phyloP scores from a whole-genome alignment of 2,888 invertebrate genomes.

The Latheticus oryzae region DNA sequence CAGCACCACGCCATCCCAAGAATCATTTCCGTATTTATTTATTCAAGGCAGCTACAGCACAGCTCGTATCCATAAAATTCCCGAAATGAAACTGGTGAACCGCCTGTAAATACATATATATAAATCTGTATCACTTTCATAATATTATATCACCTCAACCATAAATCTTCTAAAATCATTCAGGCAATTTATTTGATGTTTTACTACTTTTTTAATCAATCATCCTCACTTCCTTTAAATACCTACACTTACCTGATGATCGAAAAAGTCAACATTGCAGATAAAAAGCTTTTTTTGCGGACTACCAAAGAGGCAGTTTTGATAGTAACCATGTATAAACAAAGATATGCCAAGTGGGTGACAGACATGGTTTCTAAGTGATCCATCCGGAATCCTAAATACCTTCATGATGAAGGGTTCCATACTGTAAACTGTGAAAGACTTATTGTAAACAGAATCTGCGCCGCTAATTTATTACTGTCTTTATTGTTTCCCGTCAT shows the following conservation, averaged over 20 bases:
- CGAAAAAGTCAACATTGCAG: slow-evolving; percentile 10
- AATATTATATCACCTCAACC: slow-evolving; percentile 5
- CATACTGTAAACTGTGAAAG: slow-evolving; percentile 58
- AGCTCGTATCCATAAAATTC: slow-evolving; percentile 61
- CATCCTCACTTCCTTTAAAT: no score
- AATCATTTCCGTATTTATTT: slow-evolving; percentile 64
- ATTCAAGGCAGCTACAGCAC: slow-evolving; percentile 60
- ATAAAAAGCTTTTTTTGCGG: slow-evolving; percentile 23
- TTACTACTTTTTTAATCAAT: no score
- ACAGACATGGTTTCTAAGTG: slow-evolving; percentile 51
- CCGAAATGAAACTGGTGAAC: slow-evolving; percentile 44
- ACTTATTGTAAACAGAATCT: slow-evolving; percentile 61
- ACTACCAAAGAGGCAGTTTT: slow-evolving; percentile 40
- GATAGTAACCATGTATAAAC: slow-evolving; percentile 51
- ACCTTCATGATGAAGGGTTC: slow-evolving; percentile 52
- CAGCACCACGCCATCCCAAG: slow-evolving; percentile 52
- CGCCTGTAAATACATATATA: no score
- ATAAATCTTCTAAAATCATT: no score
- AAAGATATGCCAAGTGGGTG: slow-evolving; percentile 55
- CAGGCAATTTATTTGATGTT: no score
- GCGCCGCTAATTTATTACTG: slow-evolving; percentile 58
- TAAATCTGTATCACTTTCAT: neutral
- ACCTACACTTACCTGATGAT: slow-evolving; percentile 15
- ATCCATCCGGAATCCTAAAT: slow-evolving; percentile 48
- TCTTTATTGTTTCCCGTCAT: slow-evolving; percentile 57